A percentile compares a stretch with the other conserved stretches of the same genome.
These are phyloP conservation scores for Drosophila meridionalis DNA, from an alignment of 2,888 invertebrate species.

Conservation along the genomic window DNA sequence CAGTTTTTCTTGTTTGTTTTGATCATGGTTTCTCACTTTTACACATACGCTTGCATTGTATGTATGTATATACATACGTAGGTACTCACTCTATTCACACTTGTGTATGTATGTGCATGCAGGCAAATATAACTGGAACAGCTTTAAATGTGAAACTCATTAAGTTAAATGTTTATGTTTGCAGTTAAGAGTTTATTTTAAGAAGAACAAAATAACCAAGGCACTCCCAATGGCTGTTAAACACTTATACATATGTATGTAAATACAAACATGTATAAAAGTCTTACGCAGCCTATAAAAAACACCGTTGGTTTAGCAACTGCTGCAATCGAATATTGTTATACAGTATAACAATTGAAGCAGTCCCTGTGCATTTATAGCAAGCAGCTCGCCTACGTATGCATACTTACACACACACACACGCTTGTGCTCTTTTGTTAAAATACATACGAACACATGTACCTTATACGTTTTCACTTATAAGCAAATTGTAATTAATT, in stretches of 20 bases:
- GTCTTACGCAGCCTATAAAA: background rate
- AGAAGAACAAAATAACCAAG: background rate
- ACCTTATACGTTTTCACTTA: background rate
- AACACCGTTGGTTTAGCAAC: background rate
- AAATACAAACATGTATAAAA: background rate
- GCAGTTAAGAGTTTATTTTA: slow-evolving; percentile 13
- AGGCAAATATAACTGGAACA: slow-evolving; percentile 6
- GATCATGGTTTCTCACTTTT: slow-evolving; percentile 60
- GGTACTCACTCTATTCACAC: slow-evolving; percentile 5
- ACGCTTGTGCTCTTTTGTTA: background rate
- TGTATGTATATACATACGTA: background rate
- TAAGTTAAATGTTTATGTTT: background rate
- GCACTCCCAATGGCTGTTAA: background rate
- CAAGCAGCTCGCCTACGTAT: background rate
- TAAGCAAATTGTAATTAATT: background rate
- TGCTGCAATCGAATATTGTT: background rate
- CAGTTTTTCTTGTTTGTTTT: slow-evolving; percentile 76
- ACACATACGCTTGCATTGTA: slow-evolving; percentile 5
- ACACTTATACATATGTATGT: background rate
- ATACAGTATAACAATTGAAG: slow-evolving; percentile 1
- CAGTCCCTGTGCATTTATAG: slow-evolving; percentile 1
- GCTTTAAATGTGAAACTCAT: background rate
- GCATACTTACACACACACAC: background rate
- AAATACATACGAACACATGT: background rate
- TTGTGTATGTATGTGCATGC: background rate